These are phyloP conservation scores for Tenebrosternarchus preto DNA, from an alignment of 2,113 vertebrate genomes.

Conservation along the genomic window DNA sequence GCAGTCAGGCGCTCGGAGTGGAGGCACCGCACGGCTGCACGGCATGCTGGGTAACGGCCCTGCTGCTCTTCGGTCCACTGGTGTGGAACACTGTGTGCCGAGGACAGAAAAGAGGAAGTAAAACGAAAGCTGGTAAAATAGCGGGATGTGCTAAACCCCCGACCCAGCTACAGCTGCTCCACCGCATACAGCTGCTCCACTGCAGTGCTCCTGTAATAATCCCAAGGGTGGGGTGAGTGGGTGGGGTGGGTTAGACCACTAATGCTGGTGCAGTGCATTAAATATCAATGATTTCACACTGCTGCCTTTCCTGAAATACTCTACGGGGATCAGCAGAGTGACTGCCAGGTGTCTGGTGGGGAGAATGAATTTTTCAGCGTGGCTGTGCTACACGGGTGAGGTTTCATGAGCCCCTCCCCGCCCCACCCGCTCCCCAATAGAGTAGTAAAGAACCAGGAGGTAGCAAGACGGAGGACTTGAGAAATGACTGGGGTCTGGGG, in stretches of 20 bases:
- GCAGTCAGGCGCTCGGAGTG: not conserved
- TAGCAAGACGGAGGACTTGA: slow-evolving; percentile 51
- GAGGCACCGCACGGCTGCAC: not conserved
- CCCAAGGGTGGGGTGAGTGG: too few relatives aligned
- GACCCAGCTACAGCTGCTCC: slow-evolving; percentile 73
- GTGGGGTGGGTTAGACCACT: slow-evolving; percentile 15
- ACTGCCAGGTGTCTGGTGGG: slow-evolving; percentile 54
- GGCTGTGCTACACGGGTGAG: slow-evolving; percentile 51
- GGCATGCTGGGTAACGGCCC: not conserved
- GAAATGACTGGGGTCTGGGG: too few relatives aligned
- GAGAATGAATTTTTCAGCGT: slow-evolving; percentile 67
- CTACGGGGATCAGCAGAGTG: slow-evolving; percentile 51
- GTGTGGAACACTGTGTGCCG: not conserved
- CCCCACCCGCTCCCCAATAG: too few relatives aligned
- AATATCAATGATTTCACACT: slow-evolving; percentile 70
- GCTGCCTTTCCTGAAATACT: slow-evolving; percentile 71
- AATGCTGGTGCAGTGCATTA: slow-evolving; percentile 66
- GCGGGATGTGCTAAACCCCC: slow-evolving; percentile 64
- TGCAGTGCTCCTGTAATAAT: slow-evolving; percentile 69
- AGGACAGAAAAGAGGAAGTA: slow-evolving; percentile 13
- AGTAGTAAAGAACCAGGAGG: not conserved
- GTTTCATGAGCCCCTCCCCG: slow-evolving; percentile 55
- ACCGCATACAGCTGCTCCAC: too few relatives aligned
- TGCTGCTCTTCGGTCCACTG: slow-evolving; percentile 8
- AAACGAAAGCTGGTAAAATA: slow-evolving; percentile 52